Evolutionary conservation across 2,113 vertebrate genomes (phyloP), one percentile per base, ranked within the genome.

Genomic region (Rhipidura dahli): DNA sequence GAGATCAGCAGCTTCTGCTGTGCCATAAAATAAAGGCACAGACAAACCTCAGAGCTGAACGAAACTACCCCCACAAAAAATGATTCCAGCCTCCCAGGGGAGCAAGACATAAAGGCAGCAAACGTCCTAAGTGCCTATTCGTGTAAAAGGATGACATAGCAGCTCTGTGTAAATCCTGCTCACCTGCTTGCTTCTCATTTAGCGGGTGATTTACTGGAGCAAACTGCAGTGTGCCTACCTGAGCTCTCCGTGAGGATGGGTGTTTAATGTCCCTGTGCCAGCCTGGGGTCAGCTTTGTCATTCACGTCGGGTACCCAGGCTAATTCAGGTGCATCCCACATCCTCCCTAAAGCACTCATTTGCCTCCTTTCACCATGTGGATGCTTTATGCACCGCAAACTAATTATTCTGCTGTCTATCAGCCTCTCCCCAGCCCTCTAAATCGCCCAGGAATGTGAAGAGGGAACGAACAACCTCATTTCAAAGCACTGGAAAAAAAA

Each of bases 21-120:
- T 56, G 85, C 82, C 73, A 88, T 90, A 91, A 95, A 96, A 82
- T 6, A 93, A 64, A 85, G 71, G 82, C 10, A 77, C 70, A 91
- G 93, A 91, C 63, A 87, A 95, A 86, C 76, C 77, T 85, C 63
- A 9, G 82, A 93, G 66, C 71, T 86, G 61, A 94, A 63, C 82
- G 80, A 47, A 86, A 88, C 75, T 93, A 93, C 59, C 63, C 82
- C 92, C 78, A 85, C 93, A 75, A 78, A 94, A 94, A 94, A 92
- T 70, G 8, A 77, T 75, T 88, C 76, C 71, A 81, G 64, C 51
- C 60, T 96, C 93, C 93, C 93, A 51, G 40, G 88, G 73, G 93
- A 95, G 73, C 54, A 66, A 94, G 93, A 75, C 66, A 90, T 92
- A 93, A 95, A 88, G 0, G 0, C 90, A 75, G 71, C 87, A 68